Conservation (phyloP, 2,888 invertebrate genomes). For the Cloeon dipterum region DNA sequence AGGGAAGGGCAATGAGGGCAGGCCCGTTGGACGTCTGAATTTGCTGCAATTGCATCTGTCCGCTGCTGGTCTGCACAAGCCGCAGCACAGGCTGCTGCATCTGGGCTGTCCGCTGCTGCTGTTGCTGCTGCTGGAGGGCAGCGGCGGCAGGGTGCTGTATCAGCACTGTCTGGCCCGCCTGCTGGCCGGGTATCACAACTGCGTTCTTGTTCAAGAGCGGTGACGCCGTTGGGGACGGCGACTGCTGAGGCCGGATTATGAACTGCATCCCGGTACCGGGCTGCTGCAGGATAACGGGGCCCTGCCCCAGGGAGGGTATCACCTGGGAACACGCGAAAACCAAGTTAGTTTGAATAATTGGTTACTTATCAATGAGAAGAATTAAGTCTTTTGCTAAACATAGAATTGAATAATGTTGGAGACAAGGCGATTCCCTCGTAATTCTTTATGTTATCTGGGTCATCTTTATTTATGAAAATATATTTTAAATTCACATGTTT, state of each 20-base stretch:
- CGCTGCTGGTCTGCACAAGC: constrained; percentile 14
- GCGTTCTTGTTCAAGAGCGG: constrained; percentile 7
- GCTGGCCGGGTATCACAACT: constrained; percentile 1
- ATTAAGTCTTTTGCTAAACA: too few species aligned
- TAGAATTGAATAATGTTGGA: too few species aligned
- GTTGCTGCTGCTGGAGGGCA: constrained; percentile 4
- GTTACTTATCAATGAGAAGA: too few species aligned
- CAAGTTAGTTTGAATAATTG: too few species aligned
- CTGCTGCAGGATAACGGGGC: constrained; percentile 35
- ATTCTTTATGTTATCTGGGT: too few species aligned
- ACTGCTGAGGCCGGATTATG: constrained; percentile 27
- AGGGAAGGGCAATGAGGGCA: constrained; percentile 19
- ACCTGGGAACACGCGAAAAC: too few species aligned
- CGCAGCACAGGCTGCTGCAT: constrained; percentile 12
- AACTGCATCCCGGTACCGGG: constrained; percentile 38
- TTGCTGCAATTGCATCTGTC: constrained; percentile 20
- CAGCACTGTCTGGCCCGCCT: constrained; percentile 1
- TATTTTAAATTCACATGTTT: too few species aligned
- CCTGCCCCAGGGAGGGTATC: constrained; percentile 15
- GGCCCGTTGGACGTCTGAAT: constrained; percentile 24
- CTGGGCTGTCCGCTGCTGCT: constrained; percentile 10
- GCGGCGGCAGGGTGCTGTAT: constrained; percentile 2
- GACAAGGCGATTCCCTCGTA: too few species aligned
- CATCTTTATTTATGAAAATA: too few species aligned
- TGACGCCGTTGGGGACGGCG: constrained; percentile 18